These are phyloP conservation scores for Erynnis tages DNA, from an alignment of 2,888 invertebrate genomes.

Conservation along the genomic window DNA sequence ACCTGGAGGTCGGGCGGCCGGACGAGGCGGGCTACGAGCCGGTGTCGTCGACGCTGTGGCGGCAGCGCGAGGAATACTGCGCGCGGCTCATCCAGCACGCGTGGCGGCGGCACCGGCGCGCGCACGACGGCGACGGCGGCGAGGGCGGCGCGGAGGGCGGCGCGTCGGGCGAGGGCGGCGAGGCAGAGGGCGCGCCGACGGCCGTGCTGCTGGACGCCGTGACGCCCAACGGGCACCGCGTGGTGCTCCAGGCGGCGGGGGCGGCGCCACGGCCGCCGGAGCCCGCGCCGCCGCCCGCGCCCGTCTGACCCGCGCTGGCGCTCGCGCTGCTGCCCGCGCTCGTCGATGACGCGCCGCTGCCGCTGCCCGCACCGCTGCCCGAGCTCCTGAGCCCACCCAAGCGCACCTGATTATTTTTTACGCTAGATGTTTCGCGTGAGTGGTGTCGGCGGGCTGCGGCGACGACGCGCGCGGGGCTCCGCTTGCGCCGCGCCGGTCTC, in stretches of 20 bases:
- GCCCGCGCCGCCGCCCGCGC: conserved; percentile 88
- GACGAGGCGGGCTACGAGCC: conserved; percentile 96
- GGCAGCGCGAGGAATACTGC: conserved; percentile 98
- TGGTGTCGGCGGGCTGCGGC: conserved; percentile 58
- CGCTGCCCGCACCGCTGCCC: conserved; percentile 78
- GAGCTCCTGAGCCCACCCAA: conserved; percentile 77
- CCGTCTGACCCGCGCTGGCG: conserved; percentile 80
- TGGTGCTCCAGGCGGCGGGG: conserved; percentile 94
- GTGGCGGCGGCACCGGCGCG: conserved; percentile 93
- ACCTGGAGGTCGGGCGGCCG: conserved; percentile 92
- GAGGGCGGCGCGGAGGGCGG: conserved; percentile 79
- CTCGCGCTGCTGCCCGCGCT: conserved; percentile 79
- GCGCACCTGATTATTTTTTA: conserved; percentile 72
- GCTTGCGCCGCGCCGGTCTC: conserved; percentile 49
- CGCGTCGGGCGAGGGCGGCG: conserved; percentile 85
- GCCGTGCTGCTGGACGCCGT: conserved; percentile 91
- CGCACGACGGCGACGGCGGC: conserved; percentile 70
- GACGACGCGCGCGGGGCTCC: conserved; percentile 46
- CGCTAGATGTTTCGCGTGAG: conserved; percentile 64
- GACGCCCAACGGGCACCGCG: conserved; percentile 92
- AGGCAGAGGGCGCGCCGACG: conserved; percentile 84
- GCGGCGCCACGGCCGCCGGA: conserved; percentile 95
- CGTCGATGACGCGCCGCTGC: conserved; percentile 75
- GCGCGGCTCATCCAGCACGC: conserved; percentile 97
- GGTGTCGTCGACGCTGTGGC: conserved; percentile 96